A percentile compares a stretch with the other conserved stretches of the same genome.
phyloP scores from a whole-genome alignment of 2,888 invertebrate species.

The Andrena chrysosceles region DNA sequence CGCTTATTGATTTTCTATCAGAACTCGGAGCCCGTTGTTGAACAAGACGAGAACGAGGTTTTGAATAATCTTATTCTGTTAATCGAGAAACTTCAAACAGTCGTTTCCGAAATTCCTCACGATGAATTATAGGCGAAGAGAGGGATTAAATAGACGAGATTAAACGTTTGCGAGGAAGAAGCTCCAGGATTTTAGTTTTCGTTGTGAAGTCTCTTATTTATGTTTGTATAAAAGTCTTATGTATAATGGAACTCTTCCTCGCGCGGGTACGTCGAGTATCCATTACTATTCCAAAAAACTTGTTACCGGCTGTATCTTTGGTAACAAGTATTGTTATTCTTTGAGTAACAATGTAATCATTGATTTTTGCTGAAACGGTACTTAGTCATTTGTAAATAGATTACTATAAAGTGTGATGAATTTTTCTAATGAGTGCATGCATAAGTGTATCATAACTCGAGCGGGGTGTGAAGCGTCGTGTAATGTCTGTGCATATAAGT shows the following conservation, averaged over 20 bases:
- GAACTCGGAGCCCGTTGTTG: slow-evolving; percentile 51
- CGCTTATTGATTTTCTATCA: slow-evolving; percentile 70
- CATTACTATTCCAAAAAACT: slow-evolving; percentile 26
- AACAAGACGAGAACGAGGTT: slow-evolving; percentile 68
- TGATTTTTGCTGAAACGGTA: slow-evolving; percentile 11
- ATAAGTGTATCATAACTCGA: slow-evolving; percentile 34
- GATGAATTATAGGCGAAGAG: slow-evolving; percentile 70
- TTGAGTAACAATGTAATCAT: neutral
- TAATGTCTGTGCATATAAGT: slow-evolving; percentile 32
- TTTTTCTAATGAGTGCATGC: slow-evolving; percentile 24
- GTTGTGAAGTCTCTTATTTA: slow-evolving; percentile 3
- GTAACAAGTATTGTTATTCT: slow-evolving; percentile 23
- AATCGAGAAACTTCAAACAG: slow-evolving; percentile 63
- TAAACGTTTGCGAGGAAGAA: neutral
- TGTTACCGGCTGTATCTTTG: slow-evolving; percentile 7
- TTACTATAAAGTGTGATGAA: slow-evolving; percentile 23
- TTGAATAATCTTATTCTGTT: slow-evolving; percentile 64
- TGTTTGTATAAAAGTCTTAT: slow-evolving; percentile 35
- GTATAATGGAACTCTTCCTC: neutral
- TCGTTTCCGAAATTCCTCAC: slow-evolving; percentile 60
- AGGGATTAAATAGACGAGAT: neutral
- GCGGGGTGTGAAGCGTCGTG: slow-evolving; percentile 1
- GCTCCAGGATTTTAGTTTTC: slow-evolving; percentile 27
- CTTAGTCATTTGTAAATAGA: slow-evolving; percentile 48
- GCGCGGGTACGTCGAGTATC: slow-evolving; percentile 11